phyloP scores from a whole-genome alignment of 2,113 vertebrate genomes.

The Neolamprologus caudopunctatus region DNA sequence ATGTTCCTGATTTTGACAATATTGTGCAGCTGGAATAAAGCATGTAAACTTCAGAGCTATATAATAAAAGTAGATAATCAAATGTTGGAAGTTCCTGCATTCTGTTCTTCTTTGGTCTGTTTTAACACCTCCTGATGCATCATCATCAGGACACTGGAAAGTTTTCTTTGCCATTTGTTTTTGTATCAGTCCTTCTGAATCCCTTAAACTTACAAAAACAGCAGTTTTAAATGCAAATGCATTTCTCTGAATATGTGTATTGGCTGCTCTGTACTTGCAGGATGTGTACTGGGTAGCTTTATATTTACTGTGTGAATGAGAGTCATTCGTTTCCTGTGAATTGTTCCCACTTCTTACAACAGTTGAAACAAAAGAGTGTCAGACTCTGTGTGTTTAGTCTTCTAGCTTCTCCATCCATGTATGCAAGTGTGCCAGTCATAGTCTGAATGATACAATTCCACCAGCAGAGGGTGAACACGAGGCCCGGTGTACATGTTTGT shows the following conservation, averaged over 20 bases:
- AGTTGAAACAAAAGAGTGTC: neutral
- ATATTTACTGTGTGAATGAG: neutral
- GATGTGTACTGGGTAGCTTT: neutral
- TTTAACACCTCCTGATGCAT: neutral
- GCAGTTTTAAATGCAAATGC: neutral
- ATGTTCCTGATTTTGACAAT: neutral
- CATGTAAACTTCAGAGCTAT: neutral
- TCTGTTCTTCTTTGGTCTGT: neutral
- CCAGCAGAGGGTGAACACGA: neutral
- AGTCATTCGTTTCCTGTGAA: neutral
- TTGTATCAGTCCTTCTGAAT: neutral
- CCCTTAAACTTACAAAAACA: neutral
- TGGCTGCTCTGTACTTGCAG: neutral
- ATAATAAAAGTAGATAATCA: neutral
- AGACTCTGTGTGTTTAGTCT: neutral
- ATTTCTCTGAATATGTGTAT: neutral
- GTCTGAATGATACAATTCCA: neutral
- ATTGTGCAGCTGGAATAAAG: neutral
- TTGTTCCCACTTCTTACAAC: neutral
- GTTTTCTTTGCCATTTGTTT: neutral
- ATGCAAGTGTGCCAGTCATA: neutral
- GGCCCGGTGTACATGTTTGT: accelerated
- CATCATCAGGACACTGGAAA: neutral
- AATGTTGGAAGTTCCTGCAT: neutral
- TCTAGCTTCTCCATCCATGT: neutral